Base-by-base conservation (phyloP, 1,140 invertebrate species). In the Pteromalus puparum region DNA sequence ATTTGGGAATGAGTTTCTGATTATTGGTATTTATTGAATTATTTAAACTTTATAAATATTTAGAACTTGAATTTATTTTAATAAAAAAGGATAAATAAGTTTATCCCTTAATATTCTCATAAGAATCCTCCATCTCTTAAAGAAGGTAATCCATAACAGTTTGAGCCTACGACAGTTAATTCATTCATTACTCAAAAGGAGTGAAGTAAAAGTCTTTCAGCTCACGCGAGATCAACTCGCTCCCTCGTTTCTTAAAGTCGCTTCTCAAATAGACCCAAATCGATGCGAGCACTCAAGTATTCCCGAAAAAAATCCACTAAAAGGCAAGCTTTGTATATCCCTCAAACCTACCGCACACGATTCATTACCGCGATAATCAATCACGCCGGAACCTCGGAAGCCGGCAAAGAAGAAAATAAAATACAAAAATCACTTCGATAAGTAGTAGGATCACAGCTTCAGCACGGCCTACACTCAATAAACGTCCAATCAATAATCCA, bases 401-500 rank as follows among this genome's bases (percentile, higher is more conserved):
- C 28, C 21, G 34, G 1, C 21, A 28, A 42, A 38, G 38, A 28
- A 53, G 24, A 81, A 26, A 73, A 48, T n/a, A 72, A 72, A 81
- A 53, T 28, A 3, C 34, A 48, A 13, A 26, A 75, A 77, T 77
- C 75, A 61, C 48, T 26, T 21, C 48, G 34, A 79, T 79, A 79
- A 79, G 77, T 68, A 79, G 53, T n/a, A 61, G 18, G 30, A 68
- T 24, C 61, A 15, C 28, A 46, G 9, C 24, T 26, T 70, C 24
- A 10, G 28, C 67, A 30, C n/a, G 28, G 53, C 34, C 46, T 70
- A 42, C 78, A 53, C 80, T 72, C 80, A 73, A 81, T 73, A 81
- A 81, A 81, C 26, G 70, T 73, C 67, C 34, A 48, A 73, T 81
- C 68, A 34, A 73, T 81, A 81, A 81, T 81, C 46, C 24, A 9